Base-by-base conservation (phyloP, 2,888 invertebrate species). In the Parnassius glacialis region DNA sequence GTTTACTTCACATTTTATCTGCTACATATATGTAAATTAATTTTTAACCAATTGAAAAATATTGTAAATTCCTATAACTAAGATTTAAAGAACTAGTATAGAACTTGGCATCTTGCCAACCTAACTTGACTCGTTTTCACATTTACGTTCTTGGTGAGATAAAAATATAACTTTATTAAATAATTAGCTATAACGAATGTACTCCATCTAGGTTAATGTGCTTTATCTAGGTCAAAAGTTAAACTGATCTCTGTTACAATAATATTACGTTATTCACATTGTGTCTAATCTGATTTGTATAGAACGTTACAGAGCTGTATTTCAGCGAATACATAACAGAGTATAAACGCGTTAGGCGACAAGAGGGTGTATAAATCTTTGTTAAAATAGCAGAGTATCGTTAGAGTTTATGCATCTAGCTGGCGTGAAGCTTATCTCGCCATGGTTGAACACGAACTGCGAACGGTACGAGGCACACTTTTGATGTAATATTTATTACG, bases 281-380 rank as follows among this genome's bases (percentile, higher is more conserved):
- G 13, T 13, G 5, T 9, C 43, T 58, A 58, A 58, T 55, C 42
- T 51, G 43, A 43, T 50, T 13, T 51, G 13, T 44, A 20, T 42
- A 2, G 16, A 9, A 48, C n/a, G 16, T 41, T 52, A 16, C 41
- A 34, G 45, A 20, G 34, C 52, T 9, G 16, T 61, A 56, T 10
- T 61, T 50, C 20, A 42, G 56, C 5, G 45, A 57, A 42, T 61
- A 67, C 57, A 65, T 57, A 66, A 67, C 59, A 68, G 56, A 67
- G 66, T 65, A 69, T 67, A 42, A 59, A 10, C 48, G 52, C 69
- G 67, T 68, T 68, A 67, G 72, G 69, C 70, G 76, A 75, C 74
- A 71, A 67, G 69, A 48, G 67, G 59, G 69, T 65, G 66, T 75
- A 81, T 83, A 83, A 81, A 82, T 82, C 81, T 78, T 74, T 71